Conservation (phyloP, 2,797 vertebrate genomes). For the Linurgus olivaceus region DNA sequence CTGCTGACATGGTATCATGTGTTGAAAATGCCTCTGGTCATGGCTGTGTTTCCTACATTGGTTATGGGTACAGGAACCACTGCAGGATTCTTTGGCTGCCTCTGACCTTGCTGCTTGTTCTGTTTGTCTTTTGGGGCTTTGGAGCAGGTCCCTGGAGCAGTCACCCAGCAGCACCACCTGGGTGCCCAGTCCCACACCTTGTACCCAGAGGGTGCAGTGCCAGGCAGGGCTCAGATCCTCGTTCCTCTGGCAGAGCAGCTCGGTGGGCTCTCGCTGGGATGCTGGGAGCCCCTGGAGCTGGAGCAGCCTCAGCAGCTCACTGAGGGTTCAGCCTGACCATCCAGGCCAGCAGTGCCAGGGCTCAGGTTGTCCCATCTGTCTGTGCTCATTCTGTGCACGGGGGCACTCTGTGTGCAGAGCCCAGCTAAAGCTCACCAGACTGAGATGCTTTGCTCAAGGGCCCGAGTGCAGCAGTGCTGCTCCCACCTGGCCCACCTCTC, state of each 20-base stretch:
- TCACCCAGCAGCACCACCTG: not conserved
- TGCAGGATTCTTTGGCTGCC: not conserved
- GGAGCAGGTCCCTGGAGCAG: not conserved
- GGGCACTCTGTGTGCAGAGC: not conserved
- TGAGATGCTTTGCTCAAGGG: not conserved
- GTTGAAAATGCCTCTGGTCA: not conserved
- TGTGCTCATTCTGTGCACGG: fast-evolving
- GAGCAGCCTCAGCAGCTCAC: not conserved
- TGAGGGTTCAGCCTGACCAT: not conserved
- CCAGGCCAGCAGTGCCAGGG: not conserved
- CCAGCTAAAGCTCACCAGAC: not conserved
- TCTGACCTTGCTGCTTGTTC: not conserved
- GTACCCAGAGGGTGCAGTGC: fast-evolving
- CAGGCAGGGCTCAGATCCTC: fast-evolving
- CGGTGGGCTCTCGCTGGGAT: not conserved
- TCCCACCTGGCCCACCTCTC: not conserved
- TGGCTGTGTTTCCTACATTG: not conserved
- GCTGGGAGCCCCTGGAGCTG: not conserved
- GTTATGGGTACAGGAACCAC: not conserved
- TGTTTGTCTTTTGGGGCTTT: not conserved
- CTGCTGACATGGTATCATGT: not conserved
- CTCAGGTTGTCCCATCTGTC: fast-evolving
- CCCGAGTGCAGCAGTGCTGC: not conserved
- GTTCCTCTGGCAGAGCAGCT: not conserved
- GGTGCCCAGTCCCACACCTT: not conserved